Evolutionary conservation across 1,140 invertebrate species (phyloP).

Genomic region (Lysiphlebus fabarum): DNA sequence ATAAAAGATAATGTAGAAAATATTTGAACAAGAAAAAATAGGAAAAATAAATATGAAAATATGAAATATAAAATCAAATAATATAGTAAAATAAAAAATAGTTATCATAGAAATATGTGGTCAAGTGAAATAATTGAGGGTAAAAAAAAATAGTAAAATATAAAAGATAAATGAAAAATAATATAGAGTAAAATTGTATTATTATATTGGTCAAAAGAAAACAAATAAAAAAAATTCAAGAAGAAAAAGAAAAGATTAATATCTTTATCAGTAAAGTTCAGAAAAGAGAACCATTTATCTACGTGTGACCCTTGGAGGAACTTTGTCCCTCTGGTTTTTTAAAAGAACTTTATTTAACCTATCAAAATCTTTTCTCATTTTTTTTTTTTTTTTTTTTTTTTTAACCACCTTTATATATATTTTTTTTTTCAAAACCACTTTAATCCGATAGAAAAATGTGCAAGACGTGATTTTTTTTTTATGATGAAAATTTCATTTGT

Average conservation of each 20-base stretch:
- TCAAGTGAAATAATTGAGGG: background rate
- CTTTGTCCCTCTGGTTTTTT: slow-evolving; percentile 22
- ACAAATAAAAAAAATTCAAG: slow-evolving; percentile 13
- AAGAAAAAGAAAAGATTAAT: slow-evolving; percentile 41
- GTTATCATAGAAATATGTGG: background rate
- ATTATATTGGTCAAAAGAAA: slow-evolving; percentile 12
- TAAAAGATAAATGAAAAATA: slow-evolving; percentile 18
- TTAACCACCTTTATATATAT: too few relatives aligned
- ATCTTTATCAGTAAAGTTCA: slow-evolving; percentile 48
- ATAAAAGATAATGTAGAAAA: background rate
- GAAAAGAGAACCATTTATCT: slow-evolving; percentile 43
- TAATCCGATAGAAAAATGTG: background rate
- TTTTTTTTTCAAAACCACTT: background rate
- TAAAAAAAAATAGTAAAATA: background rate
- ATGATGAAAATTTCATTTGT: background rate
- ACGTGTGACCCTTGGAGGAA: slow-evolving; percentile 22
- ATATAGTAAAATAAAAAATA: slow-evolving; percentile 14
- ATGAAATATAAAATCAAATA: background rate
- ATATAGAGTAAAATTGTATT: background rate
- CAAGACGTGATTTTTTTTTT: slow-evolving; percentile 25
- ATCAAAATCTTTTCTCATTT: slow-evolving; percentile 1
- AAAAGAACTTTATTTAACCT: slow-evolving; percentile 41
- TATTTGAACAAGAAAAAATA: background rate
- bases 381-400: background rate
- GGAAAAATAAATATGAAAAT: slow-evolving; percentile 13